Base-by-base conservation (phyloP, 2,888 invertebrate species). In the Tipula helvola region DNA sequence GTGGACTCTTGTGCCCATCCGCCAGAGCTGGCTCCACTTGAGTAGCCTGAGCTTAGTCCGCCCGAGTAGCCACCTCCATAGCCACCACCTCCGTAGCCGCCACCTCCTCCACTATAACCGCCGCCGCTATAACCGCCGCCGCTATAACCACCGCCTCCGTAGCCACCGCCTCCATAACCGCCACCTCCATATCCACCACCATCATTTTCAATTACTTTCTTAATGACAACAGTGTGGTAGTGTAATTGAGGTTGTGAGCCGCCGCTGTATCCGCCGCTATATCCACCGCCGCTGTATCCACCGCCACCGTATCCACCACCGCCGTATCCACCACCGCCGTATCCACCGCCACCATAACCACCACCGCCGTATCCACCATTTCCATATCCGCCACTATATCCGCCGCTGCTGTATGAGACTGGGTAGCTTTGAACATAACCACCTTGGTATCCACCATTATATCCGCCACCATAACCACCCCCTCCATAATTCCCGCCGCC, bases 61-160 rank as follows among this genome's bases (percentile, higher is more conserved):
- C 84, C 84, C n/a, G 84, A 41, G 84, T 41, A 85, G 16, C 16
- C 16, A 16, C 16, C 5, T 1, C 5, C 52, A 3, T 39, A 39
- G 16, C 84, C 39, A 13, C 16, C 16, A 39, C 16, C 39, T 39
- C 84, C 84, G 39, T 39, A 1, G 28, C 28, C 2, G 2, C 2
- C 1, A 28, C 28, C 84, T 3, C 36, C 16, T 1, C 28, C 28
- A 2, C 28, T 28, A 28, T 28, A 28, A 28, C 18, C 16, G 4
- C 86, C 47, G 3, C 86, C 86, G 36, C 47, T 28, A 44, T 36
- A 42, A 13, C 86, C 44, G 5, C 57, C 86, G 5, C 86, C 28
- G 36, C 47, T 18, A 39, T 86, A 83, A 13, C 86, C 86, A n/a
- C 86, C 87, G 28, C 83, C 83, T 83, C 85, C 85, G 52, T 85